Percentiles rank a stretch among this genome's conserved stretches.
Evolutionary conservation across 2,888 invertebrate species (phyloP).

Genomic region (Ophion ventricosus): DNA sequence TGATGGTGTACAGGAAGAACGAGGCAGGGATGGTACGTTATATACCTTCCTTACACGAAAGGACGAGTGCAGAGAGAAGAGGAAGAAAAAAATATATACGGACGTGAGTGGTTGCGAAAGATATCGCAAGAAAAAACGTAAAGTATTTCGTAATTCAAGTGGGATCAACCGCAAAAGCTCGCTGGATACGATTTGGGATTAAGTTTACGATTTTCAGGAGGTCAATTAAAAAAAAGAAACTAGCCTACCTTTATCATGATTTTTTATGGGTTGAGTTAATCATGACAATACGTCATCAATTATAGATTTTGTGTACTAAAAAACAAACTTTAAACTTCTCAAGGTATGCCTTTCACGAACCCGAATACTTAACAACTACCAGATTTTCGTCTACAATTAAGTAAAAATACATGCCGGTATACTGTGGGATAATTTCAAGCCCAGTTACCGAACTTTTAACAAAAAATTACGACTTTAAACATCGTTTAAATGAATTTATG

Average conservation of each 20-base stretch:
- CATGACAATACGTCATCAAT: neutral
- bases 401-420: no score
- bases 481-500: no score
- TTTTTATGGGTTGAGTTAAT: neutral
- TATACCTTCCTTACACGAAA: slow-evolving; percentile 19
- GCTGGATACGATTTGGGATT: slow-evolving; percentile 17
- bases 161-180: slow-evolving; percentile 25
- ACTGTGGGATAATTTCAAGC: no score
- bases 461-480: no score
- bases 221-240: slow-evolving; percentile 15
- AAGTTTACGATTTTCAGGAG: slow-evolving; percentile 12
- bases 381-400: no score
- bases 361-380: no score
- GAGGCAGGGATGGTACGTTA: slow-evolving; percentile 18
- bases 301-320: neutral
- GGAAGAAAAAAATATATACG: slow-evolving; percentile 2
- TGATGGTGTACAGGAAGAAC: slow-evolving; percentile 30
- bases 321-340: neutral
- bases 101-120: slow-evolving; percentile 27
- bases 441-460: no score
- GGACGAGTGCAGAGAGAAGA: slow-evolving; percentile 9
- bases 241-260: slow-evolving; percentile 4
- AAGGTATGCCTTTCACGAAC: no score
- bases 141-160: slow-evolving; percentile 44
- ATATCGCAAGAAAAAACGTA: slow-evolving; percentile 32